Conservation (phyloP, 2,888 invertebrate species). For the Pseudoips prasinana region DNA sequence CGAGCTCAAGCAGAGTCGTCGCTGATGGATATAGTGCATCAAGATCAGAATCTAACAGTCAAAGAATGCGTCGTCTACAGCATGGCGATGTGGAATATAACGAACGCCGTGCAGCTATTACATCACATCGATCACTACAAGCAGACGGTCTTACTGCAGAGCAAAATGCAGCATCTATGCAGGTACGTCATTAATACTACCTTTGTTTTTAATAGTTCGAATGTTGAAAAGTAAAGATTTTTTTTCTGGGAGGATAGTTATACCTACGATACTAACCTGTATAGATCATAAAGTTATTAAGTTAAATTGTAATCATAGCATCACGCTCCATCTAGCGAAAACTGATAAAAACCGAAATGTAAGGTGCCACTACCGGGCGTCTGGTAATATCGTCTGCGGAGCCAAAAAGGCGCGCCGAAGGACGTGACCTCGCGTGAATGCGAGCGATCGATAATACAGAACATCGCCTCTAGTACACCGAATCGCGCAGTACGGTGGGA, state of each 20-base stretch:
- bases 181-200: conserved; percentile 82
- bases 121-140: conserved; percentile 89
- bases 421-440: conserved; percentile 77
- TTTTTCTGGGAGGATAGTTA: too few relatives aligned
- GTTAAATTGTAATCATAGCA: too few relatives aligned
- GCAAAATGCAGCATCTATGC: conserved; percentile 90
- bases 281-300: too few relatives aligned
- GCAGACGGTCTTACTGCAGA: conserved; percentile 93
- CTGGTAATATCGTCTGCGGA: conserved; percentile 36
- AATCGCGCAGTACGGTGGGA: conserved; percentile 64
- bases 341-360: background rate
- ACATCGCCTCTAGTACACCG: conserved; percentile 52
- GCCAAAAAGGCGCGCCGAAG: conserved; percentile 78
- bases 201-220: too few relatives aligned
- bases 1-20: conserved; percentile 87
- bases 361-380: conserved; percentile 7
- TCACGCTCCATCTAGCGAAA: too few relatives aligned
- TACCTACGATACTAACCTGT: background rate
- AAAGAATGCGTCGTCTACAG: conserved; percentile 83
- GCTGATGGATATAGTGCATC: conserved; percentile 91
- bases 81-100: conserved; percentile 92
- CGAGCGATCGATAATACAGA: conserved; percentile 70
- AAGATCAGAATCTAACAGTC: conserved; percentile 76
- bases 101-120: conserved; percentile 89
- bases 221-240: too few relatives aligned